Evolutionary conservation across 1,140 invertebrate genomes (phyloP).

Genomic region (Aphis craccivora): DNA sequence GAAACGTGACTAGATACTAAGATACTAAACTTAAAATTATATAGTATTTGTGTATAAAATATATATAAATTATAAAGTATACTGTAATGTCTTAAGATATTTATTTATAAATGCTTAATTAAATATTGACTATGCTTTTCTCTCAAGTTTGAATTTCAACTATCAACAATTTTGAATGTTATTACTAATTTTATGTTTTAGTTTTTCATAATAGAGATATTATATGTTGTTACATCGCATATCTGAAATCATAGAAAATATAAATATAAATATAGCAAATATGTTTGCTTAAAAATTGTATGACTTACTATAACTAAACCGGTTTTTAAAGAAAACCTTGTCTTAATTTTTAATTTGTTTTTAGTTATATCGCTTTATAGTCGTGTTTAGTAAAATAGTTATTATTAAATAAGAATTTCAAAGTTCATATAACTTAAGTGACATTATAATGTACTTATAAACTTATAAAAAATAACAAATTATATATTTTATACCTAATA

Average conservation of each 20-base stretch:
- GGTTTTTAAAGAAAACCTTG: background rate
- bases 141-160: background rate
- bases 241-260: background rate
- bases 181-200: background rate
- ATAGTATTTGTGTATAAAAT: background rate
- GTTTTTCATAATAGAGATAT: background rate
- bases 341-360: background rate
- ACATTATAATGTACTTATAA: no score
- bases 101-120: background rate
- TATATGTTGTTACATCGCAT: background rate
- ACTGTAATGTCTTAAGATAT: background rate
- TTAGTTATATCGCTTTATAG: background rate
- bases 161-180: background rate
- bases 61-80: background rate
- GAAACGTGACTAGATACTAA: background rate
- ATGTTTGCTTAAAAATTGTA: background rate
- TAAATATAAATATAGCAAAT: no score
- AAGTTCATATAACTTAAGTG: background rate
- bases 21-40: background rate
- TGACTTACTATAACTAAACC: background rate
- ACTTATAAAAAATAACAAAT: background rate
- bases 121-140: background rate
- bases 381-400: background rate
- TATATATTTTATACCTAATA: no score
- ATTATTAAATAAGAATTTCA: background rate